Base-by-base conservation (phyloP, 1,140 invertebrate genomes). In the Drosophila truncata region DNA sequence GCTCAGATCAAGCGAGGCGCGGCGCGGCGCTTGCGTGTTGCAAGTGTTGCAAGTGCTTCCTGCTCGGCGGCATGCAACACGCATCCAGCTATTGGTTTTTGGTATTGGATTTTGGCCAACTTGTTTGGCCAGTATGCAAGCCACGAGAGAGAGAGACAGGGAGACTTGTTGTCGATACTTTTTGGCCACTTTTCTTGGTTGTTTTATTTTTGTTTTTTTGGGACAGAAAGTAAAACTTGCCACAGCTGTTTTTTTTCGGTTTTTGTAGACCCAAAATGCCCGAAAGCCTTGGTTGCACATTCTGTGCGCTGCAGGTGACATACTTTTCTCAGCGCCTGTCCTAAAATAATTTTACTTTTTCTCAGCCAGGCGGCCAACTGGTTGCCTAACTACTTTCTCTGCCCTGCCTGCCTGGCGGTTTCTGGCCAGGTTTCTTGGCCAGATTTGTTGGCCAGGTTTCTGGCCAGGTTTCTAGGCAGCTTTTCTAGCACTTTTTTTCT, bases 261-360 rank as follows among this genome's bases (percentile, higher is more conserved):
- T 41, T n/a, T 65, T 58, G 71, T 54, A 62, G 54, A 39, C 39
- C 39, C 39, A 64, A 61, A 31, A 46, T n/a, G 60, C n/a, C 42
- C 11, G 29, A 49, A 39, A 52, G 67, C 67, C 63, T 71, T 70
- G 64, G 69, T 33, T 71, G 62, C 62, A 62, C 77, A 50, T 49
- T 78, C 33, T 55, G 52, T 23, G 33, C 52, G 14, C 52, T 55
- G 85, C 84, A 88, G 85, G 84, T 90, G 84, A 88, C 84, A 88
- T 74, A 88, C 84, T 84, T 88, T 86, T 86, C 67, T 76, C 60
- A 52, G 59, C 63, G 75, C 74, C 77, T 82, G 83, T 90, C 84
- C 84, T 81, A 88, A 90, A 88, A 88, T 88, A 88, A 90, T 88
- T 88, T 88, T 84, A 84, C 85, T 88, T 90, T 90, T 90, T 63